These are phyloP conservation scores for Sarcophaga carnaria DNA, from an alignment of 2,888 invertebrate genomes.

Conservation along the genomic window DNA sequence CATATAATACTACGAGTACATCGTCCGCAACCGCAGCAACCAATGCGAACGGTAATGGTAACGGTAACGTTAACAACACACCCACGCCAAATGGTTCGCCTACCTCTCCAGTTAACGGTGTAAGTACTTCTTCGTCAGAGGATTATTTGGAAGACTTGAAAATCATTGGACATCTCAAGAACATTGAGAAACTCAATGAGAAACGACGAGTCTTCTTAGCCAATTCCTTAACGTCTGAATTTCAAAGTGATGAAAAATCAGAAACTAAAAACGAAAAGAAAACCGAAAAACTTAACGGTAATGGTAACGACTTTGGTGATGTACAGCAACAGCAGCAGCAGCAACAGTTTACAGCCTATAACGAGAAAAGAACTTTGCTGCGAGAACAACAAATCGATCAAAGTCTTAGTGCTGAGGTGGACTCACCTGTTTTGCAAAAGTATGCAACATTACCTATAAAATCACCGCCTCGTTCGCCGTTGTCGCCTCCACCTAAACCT, in stretches of 20 bases:
- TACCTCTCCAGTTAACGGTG: constrained; percentile 45
- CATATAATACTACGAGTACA: constrained; percentile 12
- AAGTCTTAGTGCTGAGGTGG: constrained; percentile 9
- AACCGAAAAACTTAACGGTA: constrained; percentile 17
- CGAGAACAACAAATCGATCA: constrained; percentile 64
- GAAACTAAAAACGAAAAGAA: constrained; percentile 50
- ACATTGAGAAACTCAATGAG: constrained; percentile 77
- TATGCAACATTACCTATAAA: constrained; percentile 63
- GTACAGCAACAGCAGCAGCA: neutral
- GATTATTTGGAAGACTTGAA: constrained; percentile 71
- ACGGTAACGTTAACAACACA: neutral
- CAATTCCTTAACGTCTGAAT: constrained; percentile 73
- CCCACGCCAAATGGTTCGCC: constrained; percentile 40
- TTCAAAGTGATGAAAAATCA: constrained; percentile 68
- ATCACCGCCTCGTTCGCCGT: constrained; percentile 71
- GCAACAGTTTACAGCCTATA: constrained; percentile 16
- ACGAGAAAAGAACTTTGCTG: constrained; percentile 53
- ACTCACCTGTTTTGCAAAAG: constrained; percentile 48
- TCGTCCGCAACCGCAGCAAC: constrained; percentile 38
- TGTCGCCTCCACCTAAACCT: constrained; percentile 78
- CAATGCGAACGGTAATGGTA: constrained; percentile 28
- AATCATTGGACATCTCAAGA: constrained; percentile 75
- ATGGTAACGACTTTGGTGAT: constrained; percentile 33
- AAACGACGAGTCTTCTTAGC: constrained; percentile 76
- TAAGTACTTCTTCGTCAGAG: constrained; percentile 59